These are phyloP conservation scores for Cephus pulcher DNA, from an alignment of 2,888 invertebrate species.

Conservation along the genomic window DNA sequence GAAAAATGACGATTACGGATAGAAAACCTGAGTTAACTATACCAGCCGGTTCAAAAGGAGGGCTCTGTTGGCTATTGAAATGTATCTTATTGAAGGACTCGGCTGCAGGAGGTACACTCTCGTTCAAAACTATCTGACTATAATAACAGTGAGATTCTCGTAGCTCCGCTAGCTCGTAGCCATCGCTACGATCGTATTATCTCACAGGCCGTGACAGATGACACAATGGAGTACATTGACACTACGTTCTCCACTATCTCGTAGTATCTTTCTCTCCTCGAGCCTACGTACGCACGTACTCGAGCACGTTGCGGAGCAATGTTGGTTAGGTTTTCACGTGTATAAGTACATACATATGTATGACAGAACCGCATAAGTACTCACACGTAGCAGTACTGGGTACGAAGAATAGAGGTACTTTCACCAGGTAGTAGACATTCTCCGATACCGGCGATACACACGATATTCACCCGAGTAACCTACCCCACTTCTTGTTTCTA, in stretches of 20 bases:
- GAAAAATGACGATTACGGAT: background rate
- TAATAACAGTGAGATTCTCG: background rate
- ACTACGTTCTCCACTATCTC: conserved; percentile 48
- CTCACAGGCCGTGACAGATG: conserved; percentile 49
- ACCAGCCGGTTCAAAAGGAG: background rate
- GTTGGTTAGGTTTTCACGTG: conserved; percentile 9
- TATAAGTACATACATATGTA: background rate
- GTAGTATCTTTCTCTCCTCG: conserved; percentile 36
- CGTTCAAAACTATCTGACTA: background rate
- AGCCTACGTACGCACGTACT: conserved; percentile 10
- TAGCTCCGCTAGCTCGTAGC: background rate
- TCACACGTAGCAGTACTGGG: conserved; percentile 11
- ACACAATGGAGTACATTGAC: conserved; percentile 56
- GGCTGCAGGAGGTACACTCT: background rate
- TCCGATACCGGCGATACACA: background rate
- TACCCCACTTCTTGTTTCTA: background rate
- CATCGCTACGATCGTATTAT: conserved; percentile 33
- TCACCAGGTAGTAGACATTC: conserved; percentile 36
- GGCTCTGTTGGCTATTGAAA: background rate
- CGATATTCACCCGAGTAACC: background rate
- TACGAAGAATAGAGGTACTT: conserved; percentile 42
- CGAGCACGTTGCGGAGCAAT: conserved; percentile 11
- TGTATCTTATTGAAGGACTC: background rate
- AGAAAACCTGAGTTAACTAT: background rate
- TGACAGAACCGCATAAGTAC: background rate